Conservation (phyloP, 2,888 invertebrate genomes). For the Protodeltote pygarga region DNA sequence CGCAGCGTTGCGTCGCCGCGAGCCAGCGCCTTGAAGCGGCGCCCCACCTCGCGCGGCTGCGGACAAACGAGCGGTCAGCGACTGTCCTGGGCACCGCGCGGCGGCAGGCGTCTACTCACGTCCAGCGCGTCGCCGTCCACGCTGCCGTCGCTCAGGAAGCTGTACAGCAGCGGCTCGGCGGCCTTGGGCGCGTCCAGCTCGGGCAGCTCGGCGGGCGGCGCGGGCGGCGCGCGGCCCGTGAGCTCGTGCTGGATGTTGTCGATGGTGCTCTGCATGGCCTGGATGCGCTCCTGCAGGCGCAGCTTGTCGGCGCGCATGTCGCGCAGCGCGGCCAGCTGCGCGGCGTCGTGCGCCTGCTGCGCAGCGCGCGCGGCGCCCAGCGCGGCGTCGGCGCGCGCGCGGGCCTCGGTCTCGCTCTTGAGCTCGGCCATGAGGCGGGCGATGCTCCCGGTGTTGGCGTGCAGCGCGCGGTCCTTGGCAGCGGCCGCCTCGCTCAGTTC, state of each 20-base stretch:
- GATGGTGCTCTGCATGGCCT: slow-evolving; percentile 66
- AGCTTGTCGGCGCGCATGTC: slow-evolving; percentile 27
- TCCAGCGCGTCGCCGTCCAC: slow-evolving; percentile 52
- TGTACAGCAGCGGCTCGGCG: slow-evolving; percentile 30
- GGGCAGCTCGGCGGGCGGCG: slow-evolving; percentile 18
- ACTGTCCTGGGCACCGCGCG: not conserved
- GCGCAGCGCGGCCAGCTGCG: slow-evolving; percentile 11
- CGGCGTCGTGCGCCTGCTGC: slow-evolving; percentile 24
- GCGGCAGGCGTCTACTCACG: slow-evolving; percentile 30
- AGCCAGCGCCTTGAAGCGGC: slow-evolving; percentile 31
- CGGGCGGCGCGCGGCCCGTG: slow-evolving; percentile 51
- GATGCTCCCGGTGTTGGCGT: slow-evolving; percentile 26
- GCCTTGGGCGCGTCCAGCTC: slow-evolving; percentile 40
- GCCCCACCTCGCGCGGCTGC: slow-evolving; percentile 40
- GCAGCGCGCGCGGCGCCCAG: slow-evolving; percentile 13
- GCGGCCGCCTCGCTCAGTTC: slow-evolving; percentile 8
- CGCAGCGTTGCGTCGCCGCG: not conserved
- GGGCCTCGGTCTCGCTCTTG: slow-evolving; percentile 24
- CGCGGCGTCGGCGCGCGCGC: slow-evolving; percentile 25
- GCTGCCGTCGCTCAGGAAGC: slow-evolving; percentile 64
- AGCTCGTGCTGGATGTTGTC: slow-evolving; percentile 75
- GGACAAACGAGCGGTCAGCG: slow-evolving; percentile 7
- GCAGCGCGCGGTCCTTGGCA: slow-evolving; percentile 30
- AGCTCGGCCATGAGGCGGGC: slow-evolving; percentile 41
- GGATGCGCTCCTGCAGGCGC: slow-evolving; percentile 64